These are phyloP conservation scores for Oxytorus armatus DNA, from an alignment of 2,888 invertebrate genomes.

Conservation along the genomic window DNA sequence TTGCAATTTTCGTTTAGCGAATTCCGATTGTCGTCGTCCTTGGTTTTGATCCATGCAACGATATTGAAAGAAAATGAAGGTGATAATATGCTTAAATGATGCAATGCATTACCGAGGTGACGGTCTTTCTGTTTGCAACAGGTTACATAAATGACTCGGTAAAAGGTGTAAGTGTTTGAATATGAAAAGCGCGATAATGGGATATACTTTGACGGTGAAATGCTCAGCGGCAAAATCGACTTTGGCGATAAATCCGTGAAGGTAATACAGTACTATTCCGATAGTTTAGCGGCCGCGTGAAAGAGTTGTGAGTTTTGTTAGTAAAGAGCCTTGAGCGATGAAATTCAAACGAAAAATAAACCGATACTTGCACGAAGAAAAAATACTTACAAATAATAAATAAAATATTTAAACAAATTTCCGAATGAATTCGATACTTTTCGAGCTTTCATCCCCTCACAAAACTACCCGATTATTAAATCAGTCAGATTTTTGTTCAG, in stretches of 20 bases:
- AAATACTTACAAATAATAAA: no score
- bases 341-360: constrained; percentile 15
- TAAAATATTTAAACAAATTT: constrained; percentile 31
- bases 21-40: no score
- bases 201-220: constrained; percentile 1
- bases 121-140: neutral
- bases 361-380: no score
- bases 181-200: constrained; percentile 17
- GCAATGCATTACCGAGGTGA: neutral
- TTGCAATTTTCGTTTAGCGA: no score
- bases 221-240: constrained; percentile 9
- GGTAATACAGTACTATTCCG: neutral
- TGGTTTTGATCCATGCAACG: no score
- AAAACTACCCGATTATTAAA: no score
- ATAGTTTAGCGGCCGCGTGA: constrained; percentile 29
- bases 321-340: constrained; percentile 22
- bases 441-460: no score
- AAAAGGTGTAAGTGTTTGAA: no score
- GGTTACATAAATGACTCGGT: constrained; percentile 21
- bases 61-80: constrained; percentile 1
- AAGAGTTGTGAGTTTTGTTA: neutral
- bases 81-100: neutral
- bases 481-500: no score
- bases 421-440: no score
- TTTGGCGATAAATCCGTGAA: constrained; percentile 1